Evolutionary conservation across 1,140 invertebrate species (phyloP), one percentile per base, ranked within the genome.

Genomic region (Papilio polyxenes): DNA sequence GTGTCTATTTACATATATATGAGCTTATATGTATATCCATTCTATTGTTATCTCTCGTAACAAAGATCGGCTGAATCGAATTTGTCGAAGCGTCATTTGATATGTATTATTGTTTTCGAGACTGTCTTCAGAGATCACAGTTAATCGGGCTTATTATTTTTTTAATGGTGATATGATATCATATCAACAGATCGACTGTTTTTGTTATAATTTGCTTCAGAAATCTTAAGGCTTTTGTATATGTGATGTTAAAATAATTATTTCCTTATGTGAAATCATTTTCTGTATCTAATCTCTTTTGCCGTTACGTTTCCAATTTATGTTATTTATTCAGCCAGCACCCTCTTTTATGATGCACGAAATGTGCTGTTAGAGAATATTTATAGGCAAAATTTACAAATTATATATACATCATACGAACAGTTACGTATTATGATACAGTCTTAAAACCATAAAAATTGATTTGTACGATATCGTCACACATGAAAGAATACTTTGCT

Each of bases 321-420:
- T 72, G 65, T 72, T 72, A 72, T 72, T 72, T 72, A 72, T 72
- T 72, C 65, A 72, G 65, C 65, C 65, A 72, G 65, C 10, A 6
- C 31, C 31, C 65, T 15, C 23, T 72, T 72, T 72, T 72, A 72
- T 72, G 65, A 72, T 31, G 65, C 65, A 37, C 65, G 23, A 40
- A 72, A 72, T 72, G 65, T 37, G 65, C 65, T 72, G 65, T 72
- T 72, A 69, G 31, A 5, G 13, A 72, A 37, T 17, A 72, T 72
- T 72, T 72, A 72, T 72, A 23, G 65, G 8, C 31, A 10, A 37
- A 72, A 31, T 40, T 72, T 72, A 72, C 65, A 72, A 72, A 72
- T 72, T 72, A 72, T 37, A 37, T 72, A 72, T 37, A 37, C 65
- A 72, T 72, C 65, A 72, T 15, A 65, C 20, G 65, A 13, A 13